These are phyloP conservation scores for Poeciliopsis turrubarensis DNA, from an alignment of 2,113 vertebrate genomes.

Conservation along the genomic window DNA sequence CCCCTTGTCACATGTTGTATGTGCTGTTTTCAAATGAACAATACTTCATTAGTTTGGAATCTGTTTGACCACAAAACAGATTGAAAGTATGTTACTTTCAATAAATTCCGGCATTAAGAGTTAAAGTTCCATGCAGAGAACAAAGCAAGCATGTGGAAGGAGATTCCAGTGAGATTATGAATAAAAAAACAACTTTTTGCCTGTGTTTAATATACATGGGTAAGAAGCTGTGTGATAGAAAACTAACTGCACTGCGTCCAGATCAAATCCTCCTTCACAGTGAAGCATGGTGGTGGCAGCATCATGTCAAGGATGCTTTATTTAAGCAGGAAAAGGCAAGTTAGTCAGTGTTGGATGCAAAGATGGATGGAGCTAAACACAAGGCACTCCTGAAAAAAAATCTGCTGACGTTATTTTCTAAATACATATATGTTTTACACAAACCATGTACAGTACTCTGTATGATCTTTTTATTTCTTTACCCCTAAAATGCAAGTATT, in stretches of 20 bases:
- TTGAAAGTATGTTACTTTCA: background rate
- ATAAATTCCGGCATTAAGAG: background rate
- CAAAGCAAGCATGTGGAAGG: background rate
- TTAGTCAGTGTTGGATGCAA: background rate
- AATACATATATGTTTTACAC: too few species aligned
- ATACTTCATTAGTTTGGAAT: background rate
- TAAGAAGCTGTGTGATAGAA: background rate
- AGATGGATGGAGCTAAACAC: too few species aligned
- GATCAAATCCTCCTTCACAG: background rate
- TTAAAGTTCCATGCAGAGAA: background rate
- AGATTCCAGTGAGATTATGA: background rate
- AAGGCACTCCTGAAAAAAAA: too few species aligned
- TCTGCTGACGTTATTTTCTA: too few species aligned
- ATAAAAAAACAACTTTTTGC: background rate
- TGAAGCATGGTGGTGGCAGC: background rate
- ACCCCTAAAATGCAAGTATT: background rate
- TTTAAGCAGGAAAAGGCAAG: background rate
- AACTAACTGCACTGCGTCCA: background rate
- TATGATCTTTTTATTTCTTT: background rate
- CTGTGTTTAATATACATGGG: background rate
- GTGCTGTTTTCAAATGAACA: background rate
- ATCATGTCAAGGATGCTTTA: background rate
- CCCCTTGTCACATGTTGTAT: background rate
- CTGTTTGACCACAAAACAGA: background rate
- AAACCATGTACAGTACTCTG: background rate